Evolutionary conservation across 1,140 invertebrate species (phyloP).

Genomic region (Xylocopa sonorina): DNA sequence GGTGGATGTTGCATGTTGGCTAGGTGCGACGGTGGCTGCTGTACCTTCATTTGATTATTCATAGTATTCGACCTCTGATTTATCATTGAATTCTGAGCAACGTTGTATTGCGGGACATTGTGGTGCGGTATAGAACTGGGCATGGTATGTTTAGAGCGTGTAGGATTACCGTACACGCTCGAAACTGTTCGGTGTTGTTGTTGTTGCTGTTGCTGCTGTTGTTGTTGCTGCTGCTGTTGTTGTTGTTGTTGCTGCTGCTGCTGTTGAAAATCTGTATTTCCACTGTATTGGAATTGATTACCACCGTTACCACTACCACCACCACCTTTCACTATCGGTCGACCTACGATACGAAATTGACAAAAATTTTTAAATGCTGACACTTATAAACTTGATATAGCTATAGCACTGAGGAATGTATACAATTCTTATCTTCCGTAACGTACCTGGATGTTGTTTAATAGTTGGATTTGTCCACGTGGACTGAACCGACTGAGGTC

Average conservation of each 20-base stretch:
- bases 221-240: slow-evolving; percentile 74
- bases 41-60: slow-evolving; percentile 77
- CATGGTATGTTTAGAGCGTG: slow-evolving; percentile 76
- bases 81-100: slow-evolving; percentile 73
- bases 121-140: slow-evolving; percentile 73
- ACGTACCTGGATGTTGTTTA: slow-evolving; percentile 78
- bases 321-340: slow-evolving; percentile 83
- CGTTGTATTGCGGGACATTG: slow-evolving; percentile 76
- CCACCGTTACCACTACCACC: slow-evolving; percentile 67
- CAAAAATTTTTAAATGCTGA: background rate
- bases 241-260: slow-evolving; percentile 74
- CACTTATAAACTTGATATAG: background rate
- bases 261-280: slow-evolving; percentile 72
- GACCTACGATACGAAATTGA: slow-evolving; percentile 76
- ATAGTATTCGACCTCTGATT: slow-evolving; percentile 77
- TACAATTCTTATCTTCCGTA: background rate
- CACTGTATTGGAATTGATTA: slow-evolving; percentile 73
- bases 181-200: slow-evolving; percentile 78
- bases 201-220: slow-evolving; percentile 76
- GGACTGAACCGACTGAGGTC: slow-evolving; percentile 67
- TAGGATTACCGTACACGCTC: slow-evolving; percentile 72
- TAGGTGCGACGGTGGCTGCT: slow-evolving; percentile 76
- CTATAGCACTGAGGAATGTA: background rate
- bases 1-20: slow-evolving; percentile 76
- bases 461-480: slow-evolving; percentile 73